Evolutionary conservation across 1,140 invertebrate species (phyloP).

Genomic region (Hylaeus anthracinus): DNA sequence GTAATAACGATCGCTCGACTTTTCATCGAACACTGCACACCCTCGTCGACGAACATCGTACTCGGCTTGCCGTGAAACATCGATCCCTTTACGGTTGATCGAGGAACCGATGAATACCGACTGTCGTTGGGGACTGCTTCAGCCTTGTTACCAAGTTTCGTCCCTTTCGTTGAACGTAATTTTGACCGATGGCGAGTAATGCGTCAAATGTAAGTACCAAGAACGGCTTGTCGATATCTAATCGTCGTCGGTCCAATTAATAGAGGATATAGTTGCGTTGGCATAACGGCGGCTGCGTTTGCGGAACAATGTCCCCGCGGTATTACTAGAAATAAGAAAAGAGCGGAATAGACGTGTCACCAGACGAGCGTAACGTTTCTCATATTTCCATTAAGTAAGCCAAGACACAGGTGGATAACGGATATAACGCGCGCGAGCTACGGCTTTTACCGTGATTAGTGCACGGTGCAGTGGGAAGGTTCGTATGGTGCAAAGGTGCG

Average conservation of each 20-base stretch:
- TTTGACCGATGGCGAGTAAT: too few relatives aligned
- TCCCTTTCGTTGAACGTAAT: not conserved
- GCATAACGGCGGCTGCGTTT: constrained; percentile 16
- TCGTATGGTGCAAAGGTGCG: constrained; percentile 26
- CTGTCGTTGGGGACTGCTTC: not conserved
- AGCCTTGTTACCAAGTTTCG: not conserved
- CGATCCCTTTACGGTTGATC: not conserved
- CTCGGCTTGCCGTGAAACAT: not conserved
- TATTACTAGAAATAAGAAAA: constrained; percentile 56
- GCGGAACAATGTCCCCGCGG: constrained; percentile 42
- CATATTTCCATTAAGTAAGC: constrained; percentile 72
- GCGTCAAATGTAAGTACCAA: too few relatives aligned
- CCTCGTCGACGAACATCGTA: not conserved
- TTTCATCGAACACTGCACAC: not conserved
- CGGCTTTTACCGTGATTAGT: constrained; percentile 73
- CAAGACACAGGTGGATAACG: constrained; percentile 59
- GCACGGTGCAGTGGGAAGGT: constrained; percentile 50
- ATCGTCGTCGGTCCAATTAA: too few relatives aligned
- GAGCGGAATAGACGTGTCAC: constrained; percentile 35
- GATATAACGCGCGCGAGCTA: constrained; percentile 55
- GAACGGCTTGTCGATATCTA: too few relatives aligned
- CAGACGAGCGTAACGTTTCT: constrained; percentile 56
- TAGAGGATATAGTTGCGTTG: not conserved
- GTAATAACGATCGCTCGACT: constrained; percentile 1
- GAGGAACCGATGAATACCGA: not conserved